Evolutionary conservation across 2,797 vertebrate genomes (phyloP), one percentile per base, ranked within the genome.

Genomic region (Lutjanus campechanus): DNA sequence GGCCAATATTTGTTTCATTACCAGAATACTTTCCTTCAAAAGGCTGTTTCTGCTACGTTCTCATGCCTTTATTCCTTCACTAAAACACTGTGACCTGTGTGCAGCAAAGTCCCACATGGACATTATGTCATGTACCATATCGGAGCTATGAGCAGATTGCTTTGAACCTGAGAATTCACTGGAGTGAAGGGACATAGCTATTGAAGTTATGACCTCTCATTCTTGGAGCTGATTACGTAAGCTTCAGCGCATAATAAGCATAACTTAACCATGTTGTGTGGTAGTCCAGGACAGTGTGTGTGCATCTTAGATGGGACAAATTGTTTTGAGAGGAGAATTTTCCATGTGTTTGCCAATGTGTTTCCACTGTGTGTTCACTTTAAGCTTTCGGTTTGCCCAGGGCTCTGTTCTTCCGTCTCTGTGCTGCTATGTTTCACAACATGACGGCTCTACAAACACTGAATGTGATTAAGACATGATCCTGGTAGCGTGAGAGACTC

Each of bases 391-490:
- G 41, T 78, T 77, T 65, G 63, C 65, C 51, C 67, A 5, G 0
- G 77, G 71, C 74, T 71, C 59, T 76, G 46, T 73, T 74, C 69
- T 64, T 25, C 60, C 25, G 19, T 76, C 70, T 63, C 70, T 63
- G 22, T 17, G 51, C 69, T 73, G 58, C 68, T 68, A 22, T 62
- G 76, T 85, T 77, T 90, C 76, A 77, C 66, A 43, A 82, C 81
- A 67, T 81, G 72, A 90, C 86, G 88, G 83, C 75, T 89, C 81
- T 82, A 63, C 83, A 91, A 91, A 91, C 85, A 82, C 73, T 47
- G 53, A 89, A 85, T 88, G 83, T 82, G 85, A 92, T 91, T 88
- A 91, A 87, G 78, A 79, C 77, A 78, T 77, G 82, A 88, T 84
- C 86, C 83, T 73, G 80, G 76, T 76, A 83, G 84, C 54, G 49